Conservation (phyloP, 1,140 invertebrate genomes). For the Macrobrachium rosenbergii region DNA sequence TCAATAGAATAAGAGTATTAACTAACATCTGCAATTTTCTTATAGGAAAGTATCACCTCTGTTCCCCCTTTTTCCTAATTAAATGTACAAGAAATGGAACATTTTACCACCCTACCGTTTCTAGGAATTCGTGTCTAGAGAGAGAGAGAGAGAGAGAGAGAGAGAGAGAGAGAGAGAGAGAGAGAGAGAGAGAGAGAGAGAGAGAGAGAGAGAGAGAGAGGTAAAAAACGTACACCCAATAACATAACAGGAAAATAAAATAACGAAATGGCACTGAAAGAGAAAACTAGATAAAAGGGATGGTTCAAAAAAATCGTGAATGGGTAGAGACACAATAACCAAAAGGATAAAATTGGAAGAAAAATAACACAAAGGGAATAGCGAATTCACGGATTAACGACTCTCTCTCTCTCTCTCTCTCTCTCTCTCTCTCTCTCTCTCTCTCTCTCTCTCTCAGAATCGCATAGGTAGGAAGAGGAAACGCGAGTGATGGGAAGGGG, state of each 20-base stretch:
- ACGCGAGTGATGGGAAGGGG: too few relatives aligned
- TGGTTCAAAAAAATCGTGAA: neutral
- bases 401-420: slow-evolving; percentile 27
- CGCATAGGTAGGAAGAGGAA: neutral
- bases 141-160: neutral
- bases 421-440: slow-evolving; percentile 27
- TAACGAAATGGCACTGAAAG: neutral
- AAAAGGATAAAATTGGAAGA: neutral
- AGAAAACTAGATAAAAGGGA: neutral
- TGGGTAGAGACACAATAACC: neutral
- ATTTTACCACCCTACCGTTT: too few relatives aligned
- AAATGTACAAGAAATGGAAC: too few relatives aligned
- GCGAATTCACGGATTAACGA: neutral
- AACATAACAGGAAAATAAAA: neutral
- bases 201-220: neutral
- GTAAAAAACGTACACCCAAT: neutral
- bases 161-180: neutral
- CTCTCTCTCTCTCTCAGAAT: slow-evolving; percentile 4
- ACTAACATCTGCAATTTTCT: too few relatives aligned
- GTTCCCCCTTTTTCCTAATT: too few relatives aligned
- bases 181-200: neutral
- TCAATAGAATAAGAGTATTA: too few relatives aligned
- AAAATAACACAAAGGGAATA: neutral
- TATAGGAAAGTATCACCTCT: too few relatives aligned
- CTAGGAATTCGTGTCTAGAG: neutral